phyloP scores from a whole-genome alignment of 1,140 invertebrate genomes.

The Drosophila arawakana region DNA sequence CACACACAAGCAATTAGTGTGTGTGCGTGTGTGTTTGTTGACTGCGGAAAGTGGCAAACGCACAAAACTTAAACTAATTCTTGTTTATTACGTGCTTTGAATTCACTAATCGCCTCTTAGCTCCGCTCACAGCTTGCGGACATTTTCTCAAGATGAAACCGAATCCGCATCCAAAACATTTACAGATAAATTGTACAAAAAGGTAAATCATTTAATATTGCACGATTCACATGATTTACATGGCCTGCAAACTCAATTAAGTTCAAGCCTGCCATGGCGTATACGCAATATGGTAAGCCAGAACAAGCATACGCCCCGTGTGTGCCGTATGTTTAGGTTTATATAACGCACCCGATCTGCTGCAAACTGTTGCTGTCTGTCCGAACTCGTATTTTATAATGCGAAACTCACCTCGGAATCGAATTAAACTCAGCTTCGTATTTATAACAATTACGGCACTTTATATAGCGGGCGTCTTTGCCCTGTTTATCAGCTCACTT shows the following conservation, averaged over 20 bases:
- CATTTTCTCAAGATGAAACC: slow-evolving; percentile 21
- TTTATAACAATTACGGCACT: slow-evolving; percentile 21
- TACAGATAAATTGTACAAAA: slow-evolving; percentile 30
- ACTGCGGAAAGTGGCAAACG: slow-evolving; percentile 45
- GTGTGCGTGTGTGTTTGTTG: slow-evolving; percentile 17
- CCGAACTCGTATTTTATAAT: background rate
- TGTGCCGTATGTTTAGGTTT: slow-evolving; percentile 21
- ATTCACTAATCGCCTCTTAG: slow-evolving; percentile 33
- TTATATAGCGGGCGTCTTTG: background rate
- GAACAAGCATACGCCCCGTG: slow-evolving; percentile 58
- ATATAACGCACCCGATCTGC: slow-evolving; percentile 51
- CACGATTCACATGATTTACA: slow-evolving; percentile 1
- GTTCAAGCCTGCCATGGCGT: slow-evolving; percentile 20
- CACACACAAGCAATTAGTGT: slow-evolving; percentile 19
- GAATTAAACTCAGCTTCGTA: slow-evolving; percentile 24
- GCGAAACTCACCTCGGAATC: slow-evolving; percentile 57
- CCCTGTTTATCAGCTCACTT: slow-evolving; percentile 37
- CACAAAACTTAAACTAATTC: slow-evolving; percentile 60
- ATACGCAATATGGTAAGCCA: too few relatives aligned
- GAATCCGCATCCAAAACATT: background rate
- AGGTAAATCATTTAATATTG: slow-evolving; percentile 48
- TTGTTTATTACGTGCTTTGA: slow-evolving; percentile 72
- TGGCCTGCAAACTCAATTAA: slow-evolving; percentile 12
- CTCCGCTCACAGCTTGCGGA: slow-evolving; percentile 9
- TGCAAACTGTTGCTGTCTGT: slow-evolving; percentile 13